A percentile compares a stretch with the other conserved stretches of the same genome.
Evolutionary conservation across 2,888 invertebrate genomes (phyloP).

Genomic region (Erannis defoliaria): DNA sequence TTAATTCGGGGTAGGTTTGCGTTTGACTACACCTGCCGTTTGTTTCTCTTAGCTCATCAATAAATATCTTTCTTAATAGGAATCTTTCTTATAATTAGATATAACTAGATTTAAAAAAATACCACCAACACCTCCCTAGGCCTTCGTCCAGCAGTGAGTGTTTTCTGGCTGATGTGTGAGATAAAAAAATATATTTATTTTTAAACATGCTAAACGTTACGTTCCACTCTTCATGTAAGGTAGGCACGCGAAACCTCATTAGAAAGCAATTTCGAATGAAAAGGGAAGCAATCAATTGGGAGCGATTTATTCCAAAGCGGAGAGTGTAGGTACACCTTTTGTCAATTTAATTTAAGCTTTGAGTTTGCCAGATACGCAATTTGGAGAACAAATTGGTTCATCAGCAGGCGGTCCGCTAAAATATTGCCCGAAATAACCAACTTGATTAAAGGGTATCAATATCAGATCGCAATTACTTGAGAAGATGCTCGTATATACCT

Average conservation of each 20-base stretch:
- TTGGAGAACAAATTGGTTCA: conserved; percentile 38
- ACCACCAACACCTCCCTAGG: too few species aligned
- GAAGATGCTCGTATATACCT: neutral
- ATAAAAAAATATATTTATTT: too few species aligned
- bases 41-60: too few species aligned
- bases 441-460: conserved; percentile 31
- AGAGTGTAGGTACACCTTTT: conserved; percentile 45
- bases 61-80: too few species aligned
- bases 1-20: too few species aligned
- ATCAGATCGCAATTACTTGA: conserved; percentile 13
- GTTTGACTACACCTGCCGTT: too few species aligned
- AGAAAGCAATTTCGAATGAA: conserved; percentile 23
- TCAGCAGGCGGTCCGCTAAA: conserved; percentile 33
- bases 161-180: too few species aligned
- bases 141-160: too few species aligned
- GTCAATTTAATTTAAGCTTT: conserved; percentile 54
- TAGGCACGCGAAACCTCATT: conserved; percentile 16
- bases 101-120: too few species aligned
- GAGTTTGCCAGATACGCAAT: conserved; percentile 48
- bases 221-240: neutral
- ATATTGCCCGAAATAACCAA: conserved; percentile 22
- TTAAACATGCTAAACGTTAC: neutral
- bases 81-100: too few species aligned
- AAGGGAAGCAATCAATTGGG: conserved; percentile 23
- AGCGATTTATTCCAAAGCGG: conserved; percentile 27